A percentile compares a stretch with the other conserved stretches of the same genome.
phyloP scores from a whole-genome alignment of 2,113 vertebrate genomes.

The Mus spicilegus region DNA sequence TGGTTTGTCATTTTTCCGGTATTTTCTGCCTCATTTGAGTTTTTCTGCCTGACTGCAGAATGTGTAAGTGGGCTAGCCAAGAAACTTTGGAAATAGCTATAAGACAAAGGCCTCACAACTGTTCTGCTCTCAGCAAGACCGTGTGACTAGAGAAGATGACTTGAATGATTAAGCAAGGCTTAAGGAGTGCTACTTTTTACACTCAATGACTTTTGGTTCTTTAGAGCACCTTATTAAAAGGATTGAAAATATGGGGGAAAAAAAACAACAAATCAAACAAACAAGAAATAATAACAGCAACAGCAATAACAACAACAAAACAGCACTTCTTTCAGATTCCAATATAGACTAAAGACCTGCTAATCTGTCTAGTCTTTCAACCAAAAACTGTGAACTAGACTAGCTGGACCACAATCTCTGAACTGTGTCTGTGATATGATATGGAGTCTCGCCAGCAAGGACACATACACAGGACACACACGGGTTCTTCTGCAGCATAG shows the following conservation, averaged over 20 bases:
- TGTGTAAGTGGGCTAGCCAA: slow-evolving; percentile 89
- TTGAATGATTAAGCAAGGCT: slow-evolving; percentile 9
- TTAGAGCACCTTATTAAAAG: slow-evolving; percentile 71
- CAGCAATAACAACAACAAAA: background rate
- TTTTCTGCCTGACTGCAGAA: slow-evolving; percentile 90
- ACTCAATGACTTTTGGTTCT: background rate
- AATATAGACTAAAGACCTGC: background rate
- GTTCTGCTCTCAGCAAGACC: slow-evolving; percentile 88
- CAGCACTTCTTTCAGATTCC: background rate
- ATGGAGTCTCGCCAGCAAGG: too few species aligned
- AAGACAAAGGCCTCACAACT: slow-evolving; percentile 88
- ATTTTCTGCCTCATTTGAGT: slow-evolving; percentile 88
- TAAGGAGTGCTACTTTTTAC: slow-evolving; percentile 3
- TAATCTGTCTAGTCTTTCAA: background rate
- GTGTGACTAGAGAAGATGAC: slow-evolving; percentile 82
- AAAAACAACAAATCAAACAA: background rate
- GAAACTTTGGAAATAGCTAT: slow-evolving; percentile 88
- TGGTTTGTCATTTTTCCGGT: slow-evolving; percentile 91
- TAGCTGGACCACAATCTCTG: background rate
- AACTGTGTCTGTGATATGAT: too few species aligned
- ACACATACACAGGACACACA: too few species aligned
- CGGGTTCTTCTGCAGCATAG: too few species aligned
- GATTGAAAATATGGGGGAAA: slow-evolving; percentile 28
- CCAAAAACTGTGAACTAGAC: background rate
- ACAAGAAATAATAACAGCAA: background rate